These are phyloP conservation scores for Tupaia tana DNA, from an alignment of 2,113 vertebrate genomes.

Conservation along the genomic window DNA sequence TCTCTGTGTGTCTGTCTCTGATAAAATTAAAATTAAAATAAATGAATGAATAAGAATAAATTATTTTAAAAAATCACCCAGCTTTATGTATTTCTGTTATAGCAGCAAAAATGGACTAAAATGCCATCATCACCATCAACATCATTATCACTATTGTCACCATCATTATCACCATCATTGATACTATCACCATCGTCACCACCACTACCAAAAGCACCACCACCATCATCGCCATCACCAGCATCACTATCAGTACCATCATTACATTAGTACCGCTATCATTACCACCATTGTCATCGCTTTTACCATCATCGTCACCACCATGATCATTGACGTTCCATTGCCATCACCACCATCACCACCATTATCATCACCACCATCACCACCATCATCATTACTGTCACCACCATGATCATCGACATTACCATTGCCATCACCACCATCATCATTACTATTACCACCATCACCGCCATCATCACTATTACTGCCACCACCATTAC, in stretches of 20 bases:
- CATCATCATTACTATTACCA: fast-evolving
- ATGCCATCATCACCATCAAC: background rate
- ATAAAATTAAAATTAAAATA: too few species aligned
- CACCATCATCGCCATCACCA: too few species aligned
- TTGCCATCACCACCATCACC: background rate
- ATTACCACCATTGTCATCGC: too few species aligned
- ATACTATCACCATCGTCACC: background rate
- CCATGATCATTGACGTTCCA: too few species aligned
- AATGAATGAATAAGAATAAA: too few species aligned
- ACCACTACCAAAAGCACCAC: too few species aligned
- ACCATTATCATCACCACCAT: fast-evolving
- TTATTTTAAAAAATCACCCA: too few species aligned
- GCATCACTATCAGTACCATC: too few species aligned
- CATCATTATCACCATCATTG: fast-evolving
- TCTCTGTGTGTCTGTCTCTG: too few species aligned
- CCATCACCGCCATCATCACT: fast-evolving
- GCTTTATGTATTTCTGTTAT: too few species aligned
- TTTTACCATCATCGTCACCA: too few species aligned
- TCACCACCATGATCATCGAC: background rate
- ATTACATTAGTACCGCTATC: background rate
- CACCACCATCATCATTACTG: fast-evolving
- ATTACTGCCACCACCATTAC: fast-evolving
- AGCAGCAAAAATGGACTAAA: too few species aligned
- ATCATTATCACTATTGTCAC: fast-evolving
- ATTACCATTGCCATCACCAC: fast-evolving